Conservation (phyloP, 2,888 invertebrate species). For the Drosophila dives region DNA sequence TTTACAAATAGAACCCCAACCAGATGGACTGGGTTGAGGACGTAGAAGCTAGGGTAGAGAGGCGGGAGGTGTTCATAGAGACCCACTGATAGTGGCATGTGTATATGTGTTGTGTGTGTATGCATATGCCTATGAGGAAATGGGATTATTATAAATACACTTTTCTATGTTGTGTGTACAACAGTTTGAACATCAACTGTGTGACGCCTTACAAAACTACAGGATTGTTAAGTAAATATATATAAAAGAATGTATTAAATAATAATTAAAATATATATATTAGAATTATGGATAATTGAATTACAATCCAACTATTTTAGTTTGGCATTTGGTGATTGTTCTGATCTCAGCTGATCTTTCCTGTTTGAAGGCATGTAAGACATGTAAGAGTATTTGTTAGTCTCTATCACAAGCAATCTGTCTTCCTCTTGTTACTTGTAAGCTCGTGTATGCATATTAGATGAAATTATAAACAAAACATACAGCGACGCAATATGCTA, state of each 20-base stretch:
- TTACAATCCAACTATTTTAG: not conserved
- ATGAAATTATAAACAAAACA: conserved; percentile 80
- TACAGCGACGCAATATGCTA: conserved; percentile 67
- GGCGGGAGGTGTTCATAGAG: conserved; percentile 4
- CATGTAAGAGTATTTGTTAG: conserved; percentile 7
- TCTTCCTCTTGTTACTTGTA: conserved; percentile 12
- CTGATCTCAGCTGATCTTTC: not conserved
- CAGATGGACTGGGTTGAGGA: conserved; percentile 1
- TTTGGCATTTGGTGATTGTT: not conserved
- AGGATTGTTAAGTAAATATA: not conserved
- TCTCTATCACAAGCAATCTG: not conserved
- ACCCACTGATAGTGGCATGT: conserved; percentile 43
- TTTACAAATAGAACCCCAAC: conserved; percentile 67
- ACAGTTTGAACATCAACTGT: not conserved
- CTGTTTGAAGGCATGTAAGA: not conserved
- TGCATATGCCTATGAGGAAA: conserved; percentile 7
- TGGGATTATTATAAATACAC: conserved; percentile 23
- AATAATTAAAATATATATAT: not conserved
- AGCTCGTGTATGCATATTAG: conserved; percentile 72
- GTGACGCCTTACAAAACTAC: not conserved
- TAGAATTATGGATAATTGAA: not conserved
- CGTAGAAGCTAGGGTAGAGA: too few species aligned
- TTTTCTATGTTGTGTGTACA: not conserved
- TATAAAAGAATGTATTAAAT: not conserved
- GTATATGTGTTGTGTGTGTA: conserved; percentile 17